Evolutionary conservation across 2,797 vertebrate species (phyloP), one percentile per base, ranked within the genome.

Genomic region (Gila robusta): DNA sequence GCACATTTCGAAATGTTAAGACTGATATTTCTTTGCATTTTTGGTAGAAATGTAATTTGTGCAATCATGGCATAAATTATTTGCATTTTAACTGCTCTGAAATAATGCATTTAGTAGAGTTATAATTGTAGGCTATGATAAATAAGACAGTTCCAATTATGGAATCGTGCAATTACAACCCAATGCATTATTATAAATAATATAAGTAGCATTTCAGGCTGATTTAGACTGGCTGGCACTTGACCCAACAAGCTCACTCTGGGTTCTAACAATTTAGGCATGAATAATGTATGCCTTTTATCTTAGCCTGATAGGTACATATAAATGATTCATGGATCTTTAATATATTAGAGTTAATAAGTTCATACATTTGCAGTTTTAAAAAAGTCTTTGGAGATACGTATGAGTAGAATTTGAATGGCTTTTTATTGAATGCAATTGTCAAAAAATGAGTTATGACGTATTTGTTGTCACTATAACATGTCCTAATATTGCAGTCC

Each of bases 251-350:
- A 64, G 21, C 72, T 76, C 52, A 71, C 19, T 77, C 39, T 71
- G 37, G 28, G 59, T 86, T 81, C 52, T 81, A 52, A 70, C 83
- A 86, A 62, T 88, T 78, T 81, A 47, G 7, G 12, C 10, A 39
- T 82, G 56, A 84, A 88, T 86, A 86, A 88, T 88, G 67, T 41
- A 87, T 76, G 73, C 26, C 37, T 79, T 86, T 79, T 82, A 64
- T 83, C 39, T 83, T 52, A 86, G 79, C 28, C 78, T 64, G 78
- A 86, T 69, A 64, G 62, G 59, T 59, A 56, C 49, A 56, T 41
- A 70, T 81, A 74, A 86, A 82, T 86, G 23, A 89, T 79, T 87
- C 26, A 82, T 82, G 16, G 64, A 71, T 79, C 32, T 69, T 81
- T 56, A 81, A 84, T 79, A 52, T 70, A 78, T 84, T 69, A 59